Conservation (phyloP, 2,797 vertebrate genomes). For the Falco novaeseelandiae region DNA sequence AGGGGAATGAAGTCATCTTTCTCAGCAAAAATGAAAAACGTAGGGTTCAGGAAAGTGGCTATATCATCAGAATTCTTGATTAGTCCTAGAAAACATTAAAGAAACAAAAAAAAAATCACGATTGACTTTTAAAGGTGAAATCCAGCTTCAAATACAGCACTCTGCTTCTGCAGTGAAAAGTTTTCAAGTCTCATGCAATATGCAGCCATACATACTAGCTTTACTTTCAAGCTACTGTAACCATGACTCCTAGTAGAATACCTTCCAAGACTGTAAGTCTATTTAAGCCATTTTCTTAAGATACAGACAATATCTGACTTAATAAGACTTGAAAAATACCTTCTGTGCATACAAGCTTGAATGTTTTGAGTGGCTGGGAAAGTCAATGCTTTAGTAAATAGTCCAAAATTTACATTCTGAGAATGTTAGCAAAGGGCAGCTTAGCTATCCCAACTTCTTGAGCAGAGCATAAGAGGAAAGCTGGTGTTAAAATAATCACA, state of each 20-base stretch:
- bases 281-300: not conserved
- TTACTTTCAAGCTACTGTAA: not conserved
- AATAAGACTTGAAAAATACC: not conserved
- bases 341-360: not conserved
- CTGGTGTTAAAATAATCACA: not conserved
- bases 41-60: constrained; percentile 79
- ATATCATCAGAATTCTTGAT: constrained; percentile 77
- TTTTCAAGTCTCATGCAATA: not conserved
- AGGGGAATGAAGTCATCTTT: constrained; percentile 80
- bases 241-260: not conserved
- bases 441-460: not conserved
- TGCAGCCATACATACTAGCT: not conserved
- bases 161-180: not conserved
- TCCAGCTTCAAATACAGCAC: not conserved
- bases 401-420: not conserved
- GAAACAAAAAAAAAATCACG: not conserved
- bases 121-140: not conserved
- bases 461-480: not conserved
- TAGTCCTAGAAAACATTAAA: constrained; percentile 72
- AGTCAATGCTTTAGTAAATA: not conserved
- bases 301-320: not conserved
- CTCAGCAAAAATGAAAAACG: constrained; percentile 86
- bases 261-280: not conserved
- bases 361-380: not conserved
- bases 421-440: not conserved